Conservation (phyloP, 2,113 vertebrate species). For the Arizona elegans region DNA sequence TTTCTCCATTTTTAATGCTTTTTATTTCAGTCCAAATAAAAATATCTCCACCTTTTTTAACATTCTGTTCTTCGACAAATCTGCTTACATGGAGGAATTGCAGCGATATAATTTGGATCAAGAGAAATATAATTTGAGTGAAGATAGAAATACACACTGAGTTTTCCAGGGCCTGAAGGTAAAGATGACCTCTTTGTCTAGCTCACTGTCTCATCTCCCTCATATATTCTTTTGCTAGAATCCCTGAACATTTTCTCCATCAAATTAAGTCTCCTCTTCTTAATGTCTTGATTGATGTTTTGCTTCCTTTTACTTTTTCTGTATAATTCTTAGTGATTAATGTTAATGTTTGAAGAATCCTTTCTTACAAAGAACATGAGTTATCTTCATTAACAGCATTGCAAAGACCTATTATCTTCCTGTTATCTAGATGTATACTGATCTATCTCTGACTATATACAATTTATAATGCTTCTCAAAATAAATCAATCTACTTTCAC, state of each 20-base stretch:
- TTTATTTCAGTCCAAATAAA: background rate
- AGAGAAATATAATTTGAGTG: background rate
- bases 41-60: background rate
- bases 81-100: background rate
- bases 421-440: background rate
- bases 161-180: background rate
- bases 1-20: background rate
- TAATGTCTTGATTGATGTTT: slow-evolving; percentile 51
- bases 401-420: background rate
- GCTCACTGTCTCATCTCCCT: background rate
- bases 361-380: slow-evolving; percentile 29
- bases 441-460: background rate
- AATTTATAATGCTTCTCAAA: slow-evolving; percentile 8
- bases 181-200: slow-evolving; percentile 29
- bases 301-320: slow-evolving; percentile 43
- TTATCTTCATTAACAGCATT: slow-evolving; percentile 10
- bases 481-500: background rate
- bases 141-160: background rate
- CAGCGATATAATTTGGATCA: background rate
- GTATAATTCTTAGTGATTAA: slow-evolving; percentile 5
- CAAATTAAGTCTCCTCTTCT: slow-evolving; percentile 23
- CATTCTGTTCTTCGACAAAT: background rate
- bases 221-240: slow-evolving; percentile 7
- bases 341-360: slow-evolving; percentile 8
- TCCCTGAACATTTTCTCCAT: slow-evolving; percentile 35